A percentile compares a stretch with the other conserved stretches of the same genome.
phyloP scores from a whole-genome alignment of 2,113 vertebrate genomes.

The Notarius lentiginosus region DNA sequence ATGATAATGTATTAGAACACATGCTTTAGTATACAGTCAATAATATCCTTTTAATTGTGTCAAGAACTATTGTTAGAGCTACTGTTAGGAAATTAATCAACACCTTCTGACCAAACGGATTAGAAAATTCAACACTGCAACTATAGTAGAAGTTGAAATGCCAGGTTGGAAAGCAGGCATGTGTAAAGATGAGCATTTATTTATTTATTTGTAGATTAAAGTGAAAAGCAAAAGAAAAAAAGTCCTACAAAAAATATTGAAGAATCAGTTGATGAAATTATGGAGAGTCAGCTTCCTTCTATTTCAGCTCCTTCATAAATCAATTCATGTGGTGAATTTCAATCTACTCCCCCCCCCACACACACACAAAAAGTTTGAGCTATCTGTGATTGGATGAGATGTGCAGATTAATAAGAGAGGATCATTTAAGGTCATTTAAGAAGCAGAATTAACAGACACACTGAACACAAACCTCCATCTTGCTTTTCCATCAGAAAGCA shows the following conservation, averaged over 20 bases:
- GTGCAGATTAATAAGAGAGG: conserved; percentile 14
- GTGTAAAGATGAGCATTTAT: not conserved
- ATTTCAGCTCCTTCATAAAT: not conserved
- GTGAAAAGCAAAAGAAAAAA: not conserved
- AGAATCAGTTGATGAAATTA: not conserved
- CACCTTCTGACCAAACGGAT: not conserved
- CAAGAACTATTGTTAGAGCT: not conserved
- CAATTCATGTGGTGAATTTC: not conserved
- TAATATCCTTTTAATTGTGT: too few relatives aligned
- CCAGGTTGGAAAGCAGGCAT: not conserved
- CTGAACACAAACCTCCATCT: conserved; percentile 21
- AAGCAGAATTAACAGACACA: conserved; percentile 16
- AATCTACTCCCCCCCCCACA: not conserved
- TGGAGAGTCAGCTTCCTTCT: not conserved
- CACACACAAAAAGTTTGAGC: not conserved
- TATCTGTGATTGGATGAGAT: not conserved
- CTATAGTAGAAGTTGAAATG: not conserved
- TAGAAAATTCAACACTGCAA: not conserved
- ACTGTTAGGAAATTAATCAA: not conserved
- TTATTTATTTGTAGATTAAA: not conserved
- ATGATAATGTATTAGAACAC: too few relatives aligned
- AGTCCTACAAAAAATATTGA: too few relatives aligned
- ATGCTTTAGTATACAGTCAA: too few relatives aligned
- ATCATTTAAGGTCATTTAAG: conserved; percentile 9
- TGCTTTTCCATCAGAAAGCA: conserved; percentile 22